Base-by-base conservation (phyloP, 1,140 invertebrate genomes). In the Bicyclus anynana region DNA sequence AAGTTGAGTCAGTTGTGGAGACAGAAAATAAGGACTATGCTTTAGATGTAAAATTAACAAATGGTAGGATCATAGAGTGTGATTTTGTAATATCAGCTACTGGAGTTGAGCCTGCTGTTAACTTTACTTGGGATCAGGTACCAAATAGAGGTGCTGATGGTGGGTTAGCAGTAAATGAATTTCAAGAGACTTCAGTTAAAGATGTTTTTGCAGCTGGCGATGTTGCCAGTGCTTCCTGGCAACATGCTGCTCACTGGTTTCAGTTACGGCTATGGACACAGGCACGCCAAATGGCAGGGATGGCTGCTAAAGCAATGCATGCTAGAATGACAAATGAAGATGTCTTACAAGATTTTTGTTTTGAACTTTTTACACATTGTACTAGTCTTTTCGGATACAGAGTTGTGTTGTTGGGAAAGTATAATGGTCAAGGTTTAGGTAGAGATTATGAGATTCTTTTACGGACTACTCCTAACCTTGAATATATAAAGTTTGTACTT, bases 241-340 rank as follows among this genome's bases (percentile, higher is more conserved):
- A 91, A 13, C 72, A 88, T 49, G 91, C 96, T 0, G 80, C 91
- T 33, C 95, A 98, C 77, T 99, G 98, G 98, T 95, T 98, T 84
- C 97, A 99, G 89, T 97, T 99, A 94, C 91, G 97, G 46, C 82
- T 99, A 1, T 99, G 98, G 98, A 97, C 97, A 4, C 98, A 99
- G 90, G 98, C 98, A 0, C 88, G 97, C 59, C 97, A 99, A 89
- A 99, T 99, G 98, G 98, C 98, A 9, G 90, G 91, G 37, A 98
- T 98, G 90, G 97, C 95, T 12, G 97, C 96, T 0, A 95, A 96
- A 81, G 94, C 94, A 58, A 99, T 99, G 96, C 90, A 92, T 59
- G 93, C 92, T 2, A 89, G 88, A 46, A 70, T 91, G 1, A 89
- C 81, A 14, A 87, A 91, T 10, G 93, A 95, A 87, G 87, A 91